These are phyloP conservation scores for Ctenicera cuprea DNA, from an alignment of 2,888 invertebrate genomes.

Conservation along the genomic window DNA sequence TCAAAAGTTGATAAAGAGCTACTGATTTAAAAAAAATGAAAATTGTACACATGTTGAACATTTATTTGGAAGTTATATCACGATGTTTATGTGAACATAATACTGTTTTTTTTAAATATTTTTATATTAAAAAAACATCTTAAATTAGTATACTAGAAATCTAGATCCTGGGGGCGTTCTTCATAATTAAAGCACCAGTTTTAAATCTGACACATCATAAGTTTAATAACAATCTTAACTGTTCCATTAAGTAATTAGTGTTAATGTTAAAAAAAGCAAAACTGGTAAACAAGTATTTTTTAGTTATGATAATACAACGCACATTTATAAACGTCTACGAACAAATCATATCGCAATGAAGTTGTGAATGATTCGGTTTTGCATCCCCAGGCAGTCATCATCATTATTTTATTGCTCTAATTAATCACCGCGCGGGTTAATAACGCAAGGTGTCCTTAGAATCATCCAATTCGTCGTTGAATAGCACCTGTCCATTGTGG, in stretches of 20 bases:
- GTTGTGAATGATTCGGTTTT: conserved; percentile 19
- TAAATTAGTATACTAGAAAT: too few species aligned
- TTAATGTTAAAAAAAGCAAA: not conserved
- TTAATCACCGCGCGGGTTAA: conserved; percentile 32
- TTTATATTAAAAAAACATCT: too few species aligned
- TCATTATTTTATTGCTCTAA: conserved; percentile 39
- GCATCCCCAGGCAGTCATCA: conserved; percentile 38
- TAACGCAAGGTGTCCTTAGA: conserved; percentile 37
- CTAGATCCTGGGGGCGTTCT: too few species aligned
- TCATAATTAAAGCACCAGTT: not conserved
- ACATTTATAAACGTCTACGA: conserved; percentile 1
- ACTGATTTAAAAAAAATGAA: too few species aligned
- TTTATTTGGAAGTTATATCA: too few species aligned
- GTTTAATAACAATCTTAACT: not conserved
- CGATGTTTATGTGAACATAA: too few species aligned
- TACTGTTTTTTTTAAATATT: too few species aligned
- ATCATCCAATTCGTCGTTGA: conserved; percentile 27
- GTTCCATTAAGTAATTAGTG: not conserved
- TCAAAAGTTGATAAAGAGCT: too few species aligned
- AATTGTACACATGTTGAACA: too few species aligned
- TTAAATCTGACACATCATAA: not conserved
- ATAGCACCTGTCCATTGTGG: conserved; percentile 43
- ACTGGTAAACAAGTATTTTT: not conserved
- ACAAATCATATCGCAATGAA: conserved; percentile 16
- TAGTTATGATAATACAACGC: not conserved